Percentiles rank a stretch among this genome's conserved stretches.
Evolutionary conservation across 2,888 invertebrate genomes (phyloP).

Genomic region (Nephrotoma appendiculata): DNA sequence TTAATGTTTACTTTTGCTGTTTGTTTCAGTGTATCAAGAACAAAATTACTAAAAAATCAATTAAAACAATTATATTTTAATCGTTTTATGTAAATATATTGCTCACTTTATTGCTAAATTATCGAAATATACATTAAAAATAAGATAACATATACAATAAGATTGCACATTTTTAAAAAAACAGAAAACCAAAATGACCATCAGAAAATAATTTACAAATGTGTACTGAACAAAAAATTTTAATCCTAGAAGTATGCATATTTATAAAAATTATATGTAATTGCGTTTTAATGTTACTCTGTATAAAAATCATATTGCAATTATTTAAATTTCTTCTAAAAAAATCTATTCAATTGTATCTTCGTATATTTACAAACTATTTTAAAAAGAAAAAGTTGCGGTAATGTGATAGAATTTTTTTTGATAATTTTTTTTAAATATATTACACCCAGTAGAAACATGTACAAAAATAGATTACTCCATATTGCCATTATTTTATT

Average conservation of each 20-base stretch:
- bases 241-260: neutral
- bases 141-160: neutral
- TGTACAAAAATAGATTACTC: slow-evolving; percentile 17
- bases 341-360: slow-evolving; percentile 25
- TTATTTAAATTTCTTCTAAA: neutral
- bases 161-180: neutral
- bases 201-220: neutral
- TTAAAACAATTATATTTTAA: neutral
- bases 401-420: slow-evolving; percentile 20
- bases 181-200: neutral
- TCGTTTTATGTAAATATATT: neutral
- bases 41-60: neutral
- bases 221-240: neutral
- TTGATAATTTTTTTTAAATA: slow-evolving; percentile 16
- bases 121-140: slow-evolving; percentile 1
- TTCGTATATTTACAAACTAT: slow-evolving; percentile 29
- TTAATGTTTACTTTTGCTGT: neutral
- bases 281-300: neutral
- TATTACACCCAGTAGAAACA: slow-evolving; percentile 16
- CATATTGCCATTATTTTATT: slow-evolving; percentile 17
- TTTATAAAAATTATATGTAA: neutral
- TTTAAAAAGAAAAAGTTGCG: slow-evolving; percentile 26
- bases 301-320: neutral
- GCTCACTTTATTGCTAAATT: neutral
- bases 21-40: neutral